Conservation (phyloP, 2,888 invertebrate species). For the Melanostoma scalare region DNA sequence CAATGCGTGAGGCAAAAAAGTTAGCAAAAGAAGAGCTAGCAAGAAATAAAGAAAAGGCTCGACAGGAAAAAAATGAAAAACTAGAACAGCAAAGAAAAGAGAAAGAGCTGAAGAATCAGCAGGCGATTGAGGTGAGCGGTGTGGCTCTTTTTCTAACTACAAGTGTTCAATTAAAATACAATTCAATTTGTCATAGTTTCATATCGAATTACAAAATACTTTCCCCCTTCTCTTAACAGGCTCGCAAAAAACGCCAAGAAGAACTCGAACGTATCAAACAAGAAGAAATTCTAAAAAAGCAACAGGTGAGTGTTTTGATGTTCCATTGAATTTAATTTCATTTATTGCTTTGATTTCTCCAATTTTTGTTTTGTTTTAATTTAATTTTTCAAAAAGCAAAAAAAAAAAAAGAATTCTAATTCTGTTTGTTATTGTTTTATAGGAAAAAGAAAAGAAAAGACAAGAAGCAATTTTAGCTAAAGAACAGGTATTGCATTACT, state of each 20-base stretch:
- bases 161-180: background rate
- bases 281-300: conserved; percentile 92
- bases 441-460: conserved; percentile 95
- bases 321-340: conserved; percentile 29
- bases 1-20: conserved; percentile 89
- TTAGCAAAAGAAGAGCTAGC: conserved; percentile 86
- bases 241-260: conserved; percentile 92
- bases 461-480: conserved; percentile 94
- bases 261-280: conserved; percentile 92
- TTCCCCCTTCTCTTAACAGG: conserved; percentile 83
- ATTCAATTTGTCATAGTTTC: background rate
- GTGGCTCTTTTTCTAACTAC: conserved; percentile 61
- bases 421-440: conserved; percentile 79
- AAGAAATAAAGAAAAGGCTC: conserved; percentile 83
- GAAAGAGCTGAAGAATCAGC: conserved; percentile 91
- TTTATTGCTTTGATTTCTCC: conserved; percentile 29
- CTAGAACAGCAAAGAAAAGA: conserved; percentile 92
- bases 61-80: conserved; percentile 89
- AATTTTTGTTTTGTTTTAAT: conserved; percentile 25
- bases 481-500: conserved; percentile 89
- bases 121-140: conserved; percentile 91
- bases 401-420: conserved; percentile 57
- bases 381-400: background rate
- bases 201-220: background rate
- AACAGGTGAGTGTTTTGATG: conserved; percentile 86